Percentiles rank a stretch among this genome's conserved stretches.
Evolutionary conservation across 2,888 invertebrate species (phyloP).

Genomic region (Lydus trimaculatus): DNA sequence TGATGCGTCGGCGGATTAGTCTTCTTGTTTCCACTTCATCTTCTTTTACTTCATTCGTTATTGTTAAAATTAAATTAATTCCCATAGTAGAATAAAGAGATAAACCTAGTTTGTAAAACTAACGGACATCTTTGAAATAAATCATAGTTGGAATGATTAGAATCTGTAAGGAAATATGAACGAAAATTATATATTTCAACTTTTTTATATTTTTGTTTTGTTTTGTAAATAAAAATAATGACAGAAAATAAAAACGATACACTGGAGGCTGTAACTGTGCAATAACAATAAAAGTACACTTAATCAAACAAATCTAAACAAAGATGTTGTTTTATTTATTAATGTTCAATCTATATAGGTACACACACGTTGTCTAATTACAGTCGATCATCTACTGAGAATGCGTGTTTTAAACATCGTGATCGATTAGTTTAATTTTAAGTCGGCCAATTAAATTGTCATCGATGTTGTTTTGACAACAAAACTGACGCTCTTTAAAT

Average conservation of each 20-base stretch:
- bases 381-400: not conserved
- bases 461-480: not conserved
- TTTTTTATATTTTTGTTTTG: not conserved
- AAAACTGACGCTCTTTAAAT: too few species aligned
- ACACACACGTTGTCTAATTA: too few species aligned
- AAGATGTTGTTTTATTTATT: not conserved
- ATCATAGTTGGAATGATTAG: slow-evolving; percentile 42
- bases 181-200: slow-evolving; percentile 25
- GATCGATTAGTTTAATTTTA: not conserved
- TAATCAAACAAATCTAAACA: not conserved
- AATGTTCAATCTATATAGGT: not conserved
- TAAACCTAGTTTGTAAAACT: slow-evolving; percentile 15
- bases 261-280: slow-evolving; percentile 5
- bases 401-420: not conserved
- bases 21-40: not conserved
- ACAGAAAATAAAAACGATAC: not conserved
- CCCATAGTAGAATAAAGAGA: slow-evolving; percentile 2
- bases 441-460: not conserved
- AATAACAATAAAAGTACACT: not conserved
- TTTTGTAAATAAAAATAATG: not conserved
- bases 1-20: not conserved
- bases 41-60: not conserved
- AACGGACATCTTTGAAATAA: slow-evolving; percentile 43
- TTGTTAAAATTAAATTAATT: slow-evolving; percentile 6
- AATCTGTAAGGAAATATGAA: slow-evolving; percentile 25